phyloP scores from a whole-genome alignment of 2,113 vertebrate species.

The Tetrao urogallus region DNA sequence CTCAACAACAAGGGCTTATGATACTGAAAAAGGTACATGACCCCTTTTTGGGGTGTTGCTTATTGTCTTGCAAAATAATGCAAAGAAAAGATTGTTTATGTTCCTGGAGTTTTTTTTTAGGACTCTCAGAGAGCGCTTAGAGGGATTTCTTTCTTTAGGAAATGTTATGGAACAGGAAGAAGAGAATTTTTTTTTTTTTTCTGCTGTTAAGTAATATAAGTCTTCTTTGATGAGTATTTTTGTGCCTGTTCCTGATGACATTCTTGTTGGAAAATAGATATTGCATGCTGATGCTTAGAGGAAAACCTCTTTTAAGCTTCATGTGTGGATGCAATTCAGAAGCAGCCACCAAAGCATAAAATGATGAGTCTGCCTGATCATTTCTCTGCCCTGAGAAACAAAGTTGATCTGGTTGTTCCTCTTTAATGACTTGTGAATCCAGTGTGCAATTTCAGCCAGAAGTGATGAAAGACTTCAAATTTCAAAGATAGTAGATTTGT shows the following conservation, averaged over 20 bases:
- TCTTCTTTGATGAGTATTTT: not conserved
- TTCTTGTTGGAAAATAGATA: not conserved
- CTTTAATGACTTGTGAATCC: not conserved
- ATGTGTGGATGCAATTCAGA: conserved; percentile 7
- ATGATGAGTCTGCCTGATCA: not conserved
- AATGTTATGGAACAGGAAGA: not conserved
- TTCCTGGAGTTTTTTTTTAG: not conserved
- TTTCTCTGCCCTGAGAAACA: not conserved
- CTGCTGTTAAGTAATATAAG: not conserved
- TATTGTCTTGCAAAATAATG: not conserved
- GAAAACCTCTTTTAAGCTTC: not conserved
- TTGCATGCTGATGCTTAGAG: not conserved
- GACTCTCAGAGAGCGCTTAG: not conserved
- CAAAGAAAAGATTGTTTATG: not conserved
- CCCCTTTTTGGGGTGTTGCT: not conserved
- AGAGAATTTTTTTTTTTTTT: not conserved
- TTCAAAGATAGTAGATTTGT: not conserved
- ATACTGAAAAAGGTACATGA: not conserved
- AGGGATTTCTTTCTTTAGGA: not conserved
- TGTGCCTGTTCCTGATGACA: not conserved
- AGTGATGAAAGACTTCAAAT: not conserved
- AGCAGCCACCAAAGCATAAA: not conserved
- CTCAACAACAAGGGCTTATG: not conserved
- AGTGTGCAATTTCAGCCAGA: not conserved
- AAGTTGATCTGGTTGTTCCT: not conserved